phyloP scores from a whole-genome alignment of 2,113 vertebrate species.

The Muntiacus muntjak region DNA sequence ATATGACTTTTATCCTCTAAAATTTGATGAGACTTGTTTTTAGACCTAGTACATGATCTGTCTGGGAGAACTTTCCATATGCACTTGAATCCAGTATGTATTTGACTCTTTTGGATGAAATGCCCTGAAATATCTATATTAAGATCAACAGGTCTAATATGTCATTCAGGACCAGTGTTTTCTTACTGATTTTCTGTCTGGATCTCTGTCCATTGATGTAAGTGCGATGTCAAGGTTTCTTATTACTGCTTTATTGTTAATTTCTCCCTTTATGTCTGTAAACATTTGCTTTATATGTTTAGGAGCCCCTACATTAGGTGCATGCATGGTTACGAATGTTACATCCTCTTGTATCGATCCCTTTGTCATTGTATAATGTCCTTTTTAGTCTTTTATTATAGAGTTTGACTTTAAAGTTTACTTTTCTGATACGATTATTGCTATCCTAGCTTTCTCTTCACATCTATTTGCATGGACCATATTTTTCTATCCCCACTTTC shows the following conservation, averaged over 20 bases:
- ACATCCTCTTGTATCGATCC: too few species aligned
- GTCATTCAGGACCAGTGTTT: background rate
- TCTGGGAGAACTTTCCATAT: background rate
- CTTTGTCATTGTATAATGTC: background rate
- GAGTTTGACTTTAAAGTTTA: background rate
- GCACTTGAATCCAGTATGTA: background rate
- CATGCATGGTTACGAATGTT: fast-evolving
- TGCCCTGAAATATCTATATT: background rate
- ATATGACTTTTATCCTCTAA: background rate
- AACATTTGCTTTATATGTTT: too few species aligned
- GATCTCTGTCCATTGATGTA: background rate
- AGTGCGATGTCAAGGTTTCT: background rate
- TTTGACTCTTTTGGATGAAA: background rate
- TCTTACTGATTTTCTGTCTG: background rate
- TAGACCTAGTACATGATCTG: too few species aligned
- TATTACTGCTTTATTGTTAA: fast-evolving
- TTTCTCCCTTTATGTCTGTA: background rate
- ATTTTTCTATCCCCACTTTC: background rate
- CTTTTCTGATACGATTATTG: too few species aligned
- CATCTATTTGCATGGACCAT: background rate
- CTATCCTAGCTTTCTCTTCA: background rate
- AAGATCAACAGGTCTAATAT: background rate
- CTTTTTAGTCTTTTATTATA: background rate
- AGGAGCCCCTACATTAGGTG: background rate
- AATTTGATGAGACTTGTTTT: background rate